Percentiles rank a stretch among this genome's conserved stretches.
Conservation (phyloP, 2,888 invertebrate species). For the Epistrophe eligans region DNA sequence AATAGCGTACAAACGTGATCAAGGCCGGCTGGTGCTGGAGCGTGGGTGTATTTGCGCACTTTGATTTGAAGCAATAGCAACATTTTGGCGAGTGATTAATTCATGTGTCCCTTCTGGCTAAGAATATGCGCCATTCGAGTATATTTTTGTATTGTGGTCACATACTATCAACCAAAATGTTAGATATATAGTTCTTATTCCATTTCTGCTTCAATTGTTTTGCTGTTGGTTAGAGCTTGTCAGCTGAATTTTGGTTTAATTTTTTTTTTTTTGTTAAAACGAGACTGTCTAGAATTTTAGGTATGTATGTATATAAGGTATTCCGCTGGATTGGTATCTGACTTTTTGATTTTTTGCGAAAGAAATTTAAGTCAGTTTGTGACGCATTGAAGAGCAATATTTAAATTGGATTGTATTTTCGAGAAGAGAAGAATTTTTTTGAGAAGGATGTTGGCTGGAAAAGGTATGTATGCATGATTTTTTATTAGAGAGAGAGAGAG, state of each 20-base stretch:
- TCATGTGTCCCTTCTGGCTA: slow-evolving; percentile 48
- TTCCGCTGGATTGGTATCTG: no score
- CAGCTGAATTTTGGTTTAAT: slow-evolving; percentile 36
- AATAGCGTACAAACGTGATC: background rate
- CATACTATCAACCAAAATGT: slow-evolving; percentile 5
- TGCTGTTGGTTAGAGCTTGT: slow-evolving; percentile 3
- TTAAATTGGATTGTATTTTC: slow-evolving; percentile 46
- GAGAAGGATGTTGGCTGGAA: background rate
- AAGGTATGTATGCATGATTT: background rate
- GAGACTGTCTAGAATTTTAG: slow-evolving; percentile 23
- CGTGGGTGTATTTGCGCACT: slow-evolving; percentile 48
- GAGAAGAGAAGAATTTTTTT: background rate
- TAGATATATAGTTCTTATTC: background rate
- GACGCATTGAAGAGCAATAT: slow-evolving; percentile 13
- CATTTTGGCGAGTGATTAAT: slow-evolving; percentile 64
- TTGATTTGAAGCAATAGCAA: slow-evolving; percentile 57
- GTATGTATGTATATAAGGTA: background rate
- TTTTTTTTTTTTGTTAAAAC: slow-evolving; percentile 51
- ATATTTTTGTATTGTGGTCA: slow-evolving; percentile 70
- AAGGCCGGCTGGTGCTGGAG: slow-evolving; percentile 7
- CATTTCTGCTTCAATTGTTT: slow-evolving; percentile 11
- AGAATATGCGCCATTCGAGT: slow-evolving; percentile 39
- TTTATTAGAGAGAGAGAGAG: no score
- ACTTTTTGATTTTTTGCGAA: background rate
- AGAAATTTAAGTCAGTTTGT: slow-evolving; percentile 12